A percentile compares a stretch with the other conserved stretches of the same genome.
Evolutionary conservation across 2,113 vertebrate genomes (phyloP).

Genomic region (Protobothrops mucrosquamatus): DNA sequence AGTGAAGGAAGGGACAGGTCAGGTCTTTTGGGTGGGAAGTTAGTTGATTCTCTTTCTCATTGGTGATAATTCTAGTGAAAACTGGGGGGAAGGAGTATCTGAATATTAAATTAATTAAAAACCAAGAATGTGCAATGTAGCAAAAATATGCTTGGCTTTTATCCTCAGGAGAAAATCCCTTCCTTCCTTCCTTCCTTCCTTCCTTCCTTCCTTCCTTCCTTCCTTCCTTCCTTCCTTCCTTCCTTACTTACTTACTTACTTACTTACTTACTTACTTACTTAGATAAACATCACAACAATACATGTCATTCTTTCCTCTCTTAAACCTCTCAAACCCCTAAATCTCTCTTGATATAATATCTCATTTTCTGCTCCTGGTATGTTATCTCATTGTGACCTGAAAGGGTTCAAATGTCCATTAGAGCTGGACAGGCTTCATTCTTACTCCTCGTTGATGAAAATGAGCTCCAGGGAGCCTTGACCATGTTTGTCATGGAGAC

Average conservation of each 20-base stretch:
- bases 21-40: neutral
- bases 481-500: constrained; percentile 54
- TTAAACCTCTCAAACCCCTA: neutral
- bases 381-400: constrained; percentile 55
- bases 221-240: neutral
- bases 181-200: neutral
- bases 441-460: constrained; percentile 81
- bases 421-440: constrained; percentile 58
- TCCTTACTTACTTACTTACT: neutral
- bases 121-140: neutral
- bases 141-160: neutral
- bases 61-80: neutral
- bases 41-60: neutral
- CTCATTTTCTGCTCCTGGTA: constrained; percentile 42
- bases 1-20: neutral
- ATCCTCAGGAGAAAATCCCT: neutral
- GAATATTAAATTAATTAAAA: neutral
- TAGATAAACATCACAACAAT: neutral
- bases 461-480: constrained; percentile 74
- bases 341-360: constrained; percentile 24
- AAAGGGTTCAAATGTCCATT: constrained; percentile 61
- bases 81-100: neutral
- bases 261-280: neutral
- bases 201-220: neutral
- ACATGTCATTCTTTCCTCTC: neutral